phyloP scores from a whole-genome alignment of 2,797 vertebrate species.

The Pipistrellus pipistrellus region DNA sequence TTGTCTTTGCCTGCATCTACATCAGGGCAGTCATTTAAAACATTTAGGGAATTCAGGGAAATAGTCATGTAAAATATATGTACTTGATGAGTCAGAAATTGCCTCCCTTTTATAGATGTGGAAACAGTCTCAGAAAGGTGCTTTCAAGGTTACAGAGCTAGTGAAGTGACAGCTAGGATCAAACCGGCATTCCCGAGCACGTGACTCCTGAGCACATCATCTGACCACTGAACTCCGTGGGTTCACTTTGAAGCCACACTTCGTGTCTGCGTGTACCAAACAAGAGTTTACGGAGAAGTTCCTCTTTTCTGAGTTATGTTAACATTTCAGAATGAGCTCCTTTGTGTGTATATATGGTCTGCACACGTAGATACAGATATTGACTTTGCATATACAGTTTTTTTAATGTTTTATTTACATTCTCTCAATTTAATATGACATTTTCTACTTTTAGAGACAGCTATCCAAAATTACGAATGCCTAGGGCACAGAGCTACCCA shows the following conservation, averaged over 20 bases:
- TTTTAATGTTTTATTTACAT: constrained; percentile 37
- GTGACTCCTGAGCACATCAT: neutral
- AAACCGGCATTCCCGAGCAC: neutral
- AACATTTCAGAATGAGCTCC: constrained; percentile 38
- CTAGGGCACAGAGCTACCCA: constrained; percentile 98
- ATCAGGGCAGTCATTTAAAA: neutral
- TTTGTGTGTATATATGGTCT: neutral
- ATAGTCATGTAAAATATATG: neutral
- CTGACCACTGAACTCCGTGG: neutral
- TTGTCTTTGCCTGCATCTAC: neutral
- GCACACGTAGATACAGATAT: neutral
- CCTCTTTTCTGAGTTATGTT: constrained; percentile 30
- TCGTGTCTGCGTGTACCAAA: neutral
- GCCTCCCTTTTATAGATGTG: constrained; percentile 6
- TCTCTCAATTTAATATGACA: constrained; percentile 60
- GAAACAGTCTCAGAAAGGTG: constrained; percentile 10
- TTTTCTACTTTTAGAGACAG: constrained; percentile 91
- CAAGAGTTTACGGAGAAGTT: constrained; percentile 43
- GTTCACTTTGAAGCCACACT: neutral
- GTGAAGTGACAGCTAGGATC: neutral
- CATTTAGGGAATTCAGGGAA: constrained; percentile 46
- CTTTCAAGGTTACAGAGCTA: constrained; percentile 9
- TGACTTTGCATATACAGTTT: neutral
- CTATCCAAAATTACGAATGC: constrained; percentile 98
- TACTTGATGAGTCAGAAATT: constrained; percentile 16